These are phyloP conservation scores for Amphilophus citrinellus DNA, from an alignment of 2,113 vertebrate species.

Conservation along the genomic window DNA sequence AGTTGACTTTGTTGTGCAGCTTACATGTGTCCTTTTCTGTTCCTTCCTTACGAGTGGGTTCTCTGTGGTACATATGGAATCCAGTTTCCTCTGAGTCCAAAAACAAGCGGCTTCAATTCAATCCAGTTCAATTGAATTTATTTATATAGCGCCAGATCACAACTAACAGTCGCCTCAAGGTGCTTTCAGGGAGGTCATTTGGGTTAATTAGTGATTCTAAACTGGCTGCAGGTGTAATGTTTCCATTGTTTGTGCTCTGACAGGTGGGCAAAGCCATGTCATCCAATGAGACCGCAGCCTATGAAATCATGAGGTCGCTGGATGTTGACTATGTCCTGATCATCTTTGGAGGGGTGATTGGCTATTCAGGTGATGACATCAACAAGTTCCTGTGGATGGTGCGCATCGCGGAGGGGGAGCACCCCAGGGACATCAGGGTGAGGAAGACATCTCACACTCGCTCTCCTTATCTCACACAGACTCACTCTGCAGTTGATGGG, in stretches of 20 bases:
- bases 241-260: not conserved
- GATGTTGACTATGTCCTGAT: slow-evolving; percentile 98
- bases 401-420: slow-evolving; percentile 96
- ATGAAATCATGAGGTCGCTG: slow-evolving; percentile 95
- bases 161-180: too few species aligned
- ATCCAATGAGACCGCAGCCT: slow-evolving; percentile 94
- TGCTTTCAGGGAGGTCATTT: too few species aligned
- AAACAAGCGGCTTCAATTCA: not conserved
- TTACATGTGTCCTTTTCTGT: not conserved
- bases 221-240: not conserved
- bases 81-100: not conserved
- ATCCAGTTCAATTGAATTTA: too few species aligned
- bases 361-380: slow-evolving; percentile 97
- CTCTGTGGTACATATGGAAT: not conserved
- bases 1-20: not conserved
- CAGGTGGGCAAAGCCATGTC: slow-evolving; percentile 99
- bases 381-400: slow-evolving; percentile 99
- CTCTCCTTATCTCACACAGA: not conserved
- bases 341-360: slow-evolving; percentile 97
- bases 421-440: slow-evolving; percentile 97
- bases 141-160: too few species aligned
- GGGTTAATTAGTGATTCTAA: not conserved
- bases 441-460: slow-evolving; percentile 44
- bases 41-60: not conserved
- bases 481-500: too few species aligned